Evolutionary conservation across 2,797 vertebrate genomes (phyloP).

Genomic region (Esox masquinongy): DNA sequence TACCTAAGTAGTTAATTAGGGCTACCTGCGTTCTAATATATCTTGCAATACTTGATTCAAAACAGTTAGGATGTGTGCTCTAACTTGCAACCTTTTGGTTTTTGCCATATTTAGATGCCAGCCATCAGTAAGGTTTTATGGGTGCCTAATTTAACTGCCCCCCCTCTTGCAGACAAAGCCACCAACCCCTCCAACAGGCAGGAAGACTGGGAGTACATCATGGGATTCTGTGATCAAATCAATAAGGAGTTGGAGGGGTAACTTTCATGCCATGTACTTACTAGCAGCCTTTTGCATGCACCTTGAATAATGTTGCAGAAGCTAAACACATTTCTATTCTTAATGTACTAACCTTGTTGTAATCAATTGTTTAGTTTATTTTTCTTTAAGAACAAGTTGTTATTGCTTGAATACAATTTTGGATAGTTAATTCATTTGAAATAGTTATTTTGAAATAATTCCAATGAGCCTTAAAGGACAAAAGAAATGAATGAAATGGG

Average conservation of each 20-base stretch:
- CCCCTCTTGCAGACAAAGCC: conserved; percentile 84
- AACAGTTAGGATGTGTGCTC: not conserved
- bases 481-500: too few species aligned
- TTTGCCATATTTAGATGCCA: not conserved
- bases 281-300: not conserved
- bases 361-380: not conserved
- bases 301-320: not conserved
- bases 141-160: not conserved
- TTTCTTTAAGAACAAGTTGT: not conserved
- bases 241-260: conserved; percentile 96
- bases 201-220: conserved; percentile 95
- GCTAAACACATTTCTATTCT: not conserved
- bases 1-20: not conserved
- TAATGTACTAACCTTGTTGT: not conserved
- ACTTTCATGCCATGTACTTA: conserved; percentile 16
- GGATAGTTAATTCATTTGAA: too few species aligned
- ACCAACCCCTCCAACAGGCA: conserved; percentile 92
- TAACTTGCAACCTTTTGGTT: not conserved
- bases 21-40: not conserved
- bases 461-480: too few species aligned
- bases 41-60: not conserved
- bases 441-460: too few species aligned
- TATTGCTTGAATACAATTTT: not conserved
- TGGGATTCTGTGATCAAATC: conserved; percentile 95
- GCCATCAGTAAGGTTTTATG: not conserved